Percentiles rank a stretch among this genome's conserved stretches.
These are phyloP conservation scores for Garra rufa DNA, from an alignment of 2,113 vertebrate genomes.

Conservation along the genomic window DNA sequence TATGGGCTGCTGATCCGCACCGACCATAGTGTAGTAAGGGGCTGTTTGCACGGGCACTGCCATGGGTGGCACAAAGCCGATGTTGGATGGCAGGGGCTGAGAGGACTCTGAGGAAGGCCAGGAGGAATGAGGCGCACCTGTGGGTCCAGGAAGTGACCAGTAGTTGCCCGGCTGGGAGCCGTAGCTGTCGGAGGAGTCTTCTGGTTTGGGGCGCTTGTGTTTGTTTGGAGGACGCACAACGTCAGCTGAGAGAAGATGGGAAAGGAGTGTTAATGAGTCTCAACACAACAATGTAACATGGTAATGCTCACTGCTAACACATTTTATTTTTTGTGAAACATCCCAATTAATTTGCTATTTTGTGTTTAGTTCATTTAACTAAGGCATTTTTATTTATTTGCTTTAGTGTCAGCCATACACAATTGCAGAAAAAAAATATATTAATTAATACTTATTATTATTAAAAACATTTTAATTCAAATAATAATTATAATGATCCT, in stretches of 20 bases:
- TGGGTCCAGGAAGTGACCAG: constrained; percentile 56
- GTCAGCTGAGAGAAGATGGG: constrained; percentile 63
- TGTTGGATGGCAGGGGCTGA: constrained; percentile 58
- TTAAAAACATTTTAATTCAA: no score
- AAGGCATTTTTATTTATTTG: no score
- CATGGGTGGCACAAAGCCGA: constrained; percentile 54
- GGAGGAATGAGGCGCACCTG: constrained; percentile 62
- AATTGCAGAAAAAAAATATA: no score
- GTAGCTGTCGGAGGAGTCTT: constrained; percentile 68
- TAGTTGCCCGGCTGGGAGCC: constrained; percentile 55
- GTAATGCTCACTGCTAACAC: no score
- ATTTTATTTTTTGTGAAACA: no score
- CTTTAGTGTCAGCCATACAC: no score
- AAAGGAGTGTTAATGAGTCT: constrained; percentile 10
- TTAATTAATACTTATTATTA: no score
- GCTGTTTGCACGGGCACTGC: constrained; percentile 65
- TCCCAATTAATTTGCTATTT: neutral
- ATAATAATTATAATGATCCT: no score
- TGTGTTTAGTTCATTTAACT: no score
- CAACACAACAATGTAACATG: neutral
- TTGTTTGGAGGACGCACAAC: constrained; percentile 59
- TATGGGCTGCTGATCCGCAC: constrained; percentile 54
- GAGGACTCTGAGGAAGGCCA: constrained; percentile 73
- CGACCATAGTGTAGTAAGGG: constrained; percentile 59
- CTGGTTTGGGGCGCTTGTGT: constrained; percentile 78